Evolutionary conservation across 2,113 vertebrate species (phyloP).

Genomic region (Oreochromis niloticus): DNA sequence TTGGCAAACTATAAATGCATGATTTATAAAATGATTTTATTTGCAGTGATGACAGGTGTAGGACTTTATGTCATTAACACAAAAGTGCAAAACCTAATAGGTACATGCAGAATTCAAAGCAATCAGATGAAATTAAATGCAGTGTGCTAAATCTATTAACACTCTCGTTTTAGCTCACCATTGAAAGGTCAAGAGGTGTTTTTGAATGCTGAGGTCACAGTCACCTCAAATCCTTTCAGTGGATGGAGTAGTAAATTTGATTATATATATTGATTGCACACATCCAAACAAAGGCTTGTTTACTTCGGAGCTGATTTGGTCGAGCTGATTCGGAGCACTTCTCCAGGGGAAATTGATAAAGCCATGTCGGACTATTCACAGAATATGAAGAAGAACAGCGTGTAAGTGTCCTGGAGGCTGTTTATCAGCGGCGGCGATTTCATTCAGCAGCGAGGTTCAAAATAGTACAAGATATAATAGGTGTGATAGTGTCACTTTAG

Average conservation of each 20-base stretch:
- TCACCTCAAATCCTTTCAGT: neutral
- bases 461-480: neutral
- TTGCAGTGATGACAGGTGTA: neutral
- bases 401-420: neutral
- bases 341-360: neutral
- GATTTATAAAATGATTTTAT: neutral
- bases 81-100: neutral
- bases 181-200: neutral
- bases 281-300: neutral
- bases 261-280: neutral
- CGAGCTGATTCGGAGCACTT: neutral
- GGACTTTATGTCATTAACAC: neutral
- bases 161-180: neutral
- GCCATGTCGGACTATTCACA: conserved; percentile 6
- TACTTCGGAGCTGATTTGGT: neutral
- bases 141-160: neutral
- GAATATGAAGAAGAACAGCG: neutral
- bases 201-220: neutral
- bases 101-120: neutral
- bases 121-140: neutral
- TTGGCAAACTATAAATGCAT: neutral
- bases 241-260: neutral
- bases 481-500: conserved; percentile 1
- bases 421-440: conserved; percentile 6
- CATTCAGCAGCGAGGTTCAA: neutral